Evolutionary conservation across 2,888 invertebrate species (phyloP), one percentile per base, ranked within the genome.

Genomic region (Tachystola acroxantha): DNA sequence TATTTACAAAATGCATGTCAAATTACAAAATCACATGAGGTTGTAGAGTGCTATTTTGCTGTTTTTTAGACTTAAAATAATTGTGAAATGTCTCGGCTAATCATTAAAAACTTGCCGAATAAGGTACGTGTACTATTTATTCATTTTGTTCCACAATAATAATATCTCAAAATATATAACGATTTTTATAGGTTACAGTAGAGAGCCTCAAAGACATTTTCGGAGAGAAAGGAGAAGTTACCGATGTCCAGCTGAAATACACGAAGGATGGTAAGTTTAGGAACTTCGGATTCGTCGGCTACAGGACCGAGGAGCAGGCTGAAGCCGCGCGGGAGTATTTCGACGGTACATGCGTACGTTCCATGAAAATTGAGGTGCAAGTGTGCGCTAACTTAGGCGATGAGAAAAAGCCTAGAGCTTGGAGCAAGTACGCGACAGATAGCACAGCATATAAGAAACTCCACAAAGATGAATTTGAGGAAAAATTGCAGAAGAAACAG

Each of bases 241-340:
- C 98, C 5, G 99, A 99, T 82, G 90, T 98, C 5, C 95, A 96
- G 58, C 77, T 99, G 5, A 99, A 98, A 72, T 98, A 94, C 62
- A 96, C 96, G 0, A 90, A 93, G 53, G 93, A 96, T 85, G 98
- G 98, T 6, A 92, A 92, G 64, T 99, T 99, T 70, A 89, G 99
- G 40, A 93, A 94, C 57, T 99, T 99, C 81, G 96, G 93, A 3
- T 99, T 99, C 66, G 87, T 99, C 52, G 99, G 99, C 5, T 99
- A 91, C 72, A 92, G 94, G 63, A 91, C 88, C 12, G 94, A 93
- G 43, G 91, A 92, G 32, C 93, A 96, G 62, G 98, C 97, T 0
- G 64, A 89, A 32, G 88, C 87, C 20, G 98, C 98, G 0, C 87
- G 92, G 20, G 86, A 93, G 10, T 91, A 92, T 63, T 96, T 96